Base-by-base conservation (phyloP, 1,140 invertebrate species). In the Protaetia brevitarsis region DNA sequence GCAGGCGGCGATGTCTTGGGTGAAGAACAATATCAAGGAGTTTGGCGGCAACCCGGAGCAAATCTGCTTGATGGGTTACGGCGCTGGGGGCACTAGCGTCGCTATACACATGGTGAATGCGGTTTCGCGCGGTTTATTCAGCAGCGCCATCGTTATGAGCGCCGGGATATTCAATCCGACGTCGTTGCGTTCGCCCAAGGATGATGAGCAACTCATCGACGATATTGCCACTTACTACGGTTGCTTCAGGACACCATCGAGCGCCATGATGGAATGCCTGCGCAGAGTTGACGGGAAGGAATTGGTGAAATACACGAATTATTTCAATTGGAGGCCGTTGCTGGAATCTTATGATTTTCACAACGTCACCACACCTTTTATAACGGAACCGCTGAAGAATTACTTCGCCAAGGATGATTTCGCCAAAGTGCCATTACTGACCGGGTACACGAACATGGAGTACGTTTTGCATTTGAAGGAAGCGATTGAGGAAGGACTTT, bases 21-120 rank as follows among this genome's bases (percentile, higher is more conserved):
- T 97, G 0, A 87, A 91, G 74, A 87, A 87, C 41, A 95, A 96
- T 75, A 95, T 96, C 10, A 84, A 88, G 64, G 76, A 81, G 37
- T 98, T 98, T 75, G 92, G 92, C 13, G 96, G 96, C 0, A 88
- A 95, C 71, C 81, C 88, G 0, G 82, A 88, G 13, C 90, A 92
- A 65, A 87, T 98, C 0, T 93, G 92, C 11, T 82, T 98, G 5
- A 94, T 94, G 76, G 96, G 96, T 0, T 94, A 97, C 72, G 88
- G 88, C 60, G 85, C 90, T 0, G 91, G 91, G 0, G 89, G 87
- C 0, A 84, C 88, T 0, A 92, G 90, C 73, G 86, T 90, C 1
- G 88, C 87, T 0, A 76, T 92, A 0, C 88, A 90, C 70, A 80
- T 89, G 75, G 76, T 86, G 1, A 89, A 87, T 65, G 76, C 76